Evolutionary conservation across 2,113 vertebrate species (phyloP).

Genomic region (Leptobrachium leishanense): DNA sequence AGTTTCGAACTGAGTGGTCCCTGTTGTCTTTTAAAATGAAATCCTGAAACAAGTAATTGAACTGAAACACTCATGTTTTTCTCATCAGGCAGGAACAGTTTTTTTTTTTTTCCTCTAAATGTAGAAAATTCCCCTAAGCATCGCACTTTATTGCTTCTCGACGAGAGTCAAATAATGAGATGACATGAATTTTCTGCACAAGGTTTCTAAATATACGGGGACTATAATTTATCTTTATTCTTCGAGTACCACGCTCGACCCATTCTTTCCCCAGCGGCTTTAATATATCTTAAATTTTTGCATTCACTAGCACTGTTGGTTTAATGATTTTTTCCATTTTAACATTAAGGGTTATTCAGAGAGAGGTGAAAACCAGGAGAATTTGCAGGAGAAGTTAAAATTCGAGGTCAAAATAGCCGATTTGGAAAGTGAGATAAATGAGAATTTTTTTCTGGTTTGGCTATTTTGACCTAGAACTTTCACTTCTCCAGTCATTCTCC

Average conservation of each 20-base stretch:
- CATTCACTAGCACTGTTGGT: too few relatives aligned
- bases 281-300: too few relatives aligned
- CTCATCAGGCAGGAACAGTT: slow-evolving; percentile 37
- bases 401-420: too few relatives aligned
- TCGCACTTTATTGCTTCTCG: slow-evolving; percentile 17
- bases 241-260: not conserved
- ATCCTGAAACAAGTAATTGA: slow-evolving; percentile 44
- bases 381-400: too few relatives aligned
- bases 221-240: slow-evolving; percentile 4
- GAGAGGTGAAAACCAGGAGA: too few relatives aligned
- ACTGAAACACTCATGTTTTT: slow-evolving; percentile 41
- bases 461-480: too few relatives aligned
- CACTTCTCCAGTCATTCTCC: too few relatives aligned
- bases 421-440: too few relatives aligned
- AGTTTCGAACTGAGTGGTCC: slow-evolving; percentile 33
- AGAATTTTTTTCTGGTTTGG: too few relatives aligned
- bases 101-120: slow-evolving; percentile 21
- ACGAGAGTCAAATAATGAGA: slow-evolving; percentile 26
- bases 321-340: too few relatives aligned
- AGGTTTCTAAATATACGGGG: not conserved
- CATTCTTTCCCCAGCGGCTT: too few relatives aligned
- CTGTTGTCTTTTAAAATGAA: slow-evolving; percentile 37
- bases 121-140: slow-evolving; percentile 23
- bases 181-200: slow-evolving; percentile 7
- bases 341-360: too few relatives aligned